Conservation (phyloP, 2,113 vertebrate genomes). For the Heliornis fulica region DNA sequence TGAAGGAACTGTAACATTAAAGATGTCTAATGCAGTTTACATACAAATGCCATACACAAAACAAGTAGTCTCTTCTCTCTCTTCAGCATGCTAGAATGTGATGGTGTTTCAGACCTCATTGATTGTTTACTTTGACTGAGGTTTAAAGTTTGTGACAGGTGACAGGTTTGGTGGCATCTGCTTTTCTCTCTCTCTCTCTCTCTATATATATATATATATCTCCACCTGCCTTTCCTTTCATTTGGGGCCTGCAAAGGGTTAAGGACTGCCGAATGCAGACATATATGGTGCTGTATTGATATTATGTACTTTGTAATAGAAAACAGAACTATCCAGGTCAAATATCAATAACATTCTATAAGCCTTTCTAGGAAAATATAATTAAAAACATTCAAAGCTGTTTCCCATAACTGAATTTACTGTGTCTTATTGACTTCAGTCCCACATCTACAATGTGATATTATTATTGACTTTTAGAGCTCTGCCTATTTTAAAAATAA, state of each 20-base stretch:
- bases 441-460: conserved; percentile 26
- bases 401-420: conserved; percentile 54
- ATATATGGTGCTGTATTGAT: conserved; percentile 33
- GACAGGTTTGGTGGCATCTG: conserved; percentile 25
- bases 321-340: conserved; percentile 68
- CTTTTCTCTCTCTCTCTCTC: no score
- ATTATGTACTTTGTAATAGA: conserved; percentile 64
- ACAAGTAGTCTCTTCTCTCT: background rate
- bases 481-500: conserved; percentile 43
- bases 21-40: background rate
- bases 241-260: conserved; percentile 19
- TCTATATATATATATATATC: background rate
- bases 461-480: conserved; percentile 49
- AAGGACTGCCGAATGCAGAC: conserved; percentile 42
- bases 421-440: conserved; percentile 45
- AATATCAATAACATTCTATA: conserved; percentile 71
- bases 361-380: conserved; percentile 79
- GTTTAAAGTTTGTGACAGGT: conserved; percentile 34
- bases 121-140: background rate
- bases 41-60: background rate
- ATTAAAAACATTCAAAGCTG: conserved; percentile 74
- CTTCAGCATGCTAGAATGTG: background rate
- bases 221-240: conserved; percentile 16
- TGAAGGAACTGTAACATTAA: conserved; percentile 1
- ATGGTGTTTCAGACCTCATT: background rate